phyloP scores from a whole-genome alignment of 2,888 invertebrate species.

The Sphaerophoria rueppellii region DNA sequence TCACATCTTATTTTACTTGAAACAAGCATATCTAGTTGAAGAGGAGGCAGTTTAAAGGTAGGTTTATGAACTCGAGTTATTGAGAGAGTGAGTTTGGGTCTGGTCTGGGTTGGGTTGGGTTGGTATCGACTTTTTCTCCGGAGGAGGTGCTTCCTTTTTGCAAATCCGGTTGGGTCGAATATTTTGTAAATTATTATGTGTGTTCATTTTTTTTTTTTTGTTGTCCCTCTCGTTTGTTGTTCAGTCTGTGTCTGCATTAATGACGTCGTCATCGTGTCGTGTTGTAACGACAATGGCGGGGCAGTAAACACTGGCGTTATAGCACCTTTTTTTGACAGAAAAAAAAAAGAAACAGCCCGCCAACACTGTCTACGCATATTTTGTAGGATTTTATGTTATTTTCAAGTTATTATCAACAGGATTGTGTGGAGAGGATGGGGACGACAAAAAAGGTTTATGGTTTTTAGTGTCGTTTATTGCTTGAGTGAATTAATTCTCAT shows the following conservation, averaged over 20 bases:
- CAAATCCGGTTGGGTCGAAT: slow-evolving; percentile 28
- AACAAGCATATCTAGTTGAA: slow-evolving; percentile 24
- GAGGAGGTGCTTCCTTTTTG: background rate
- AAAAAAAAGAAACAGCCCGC: background rate
- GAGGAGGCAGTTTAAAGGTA: slow-evolving; percentile 21
- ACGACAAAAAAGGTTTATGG: background rate
- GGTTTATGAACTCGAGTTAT: slow-evolving; percentile 29
- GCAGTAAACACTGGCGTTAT: slow-evolving; percentile 42
- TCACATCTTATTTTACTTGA: slow-evolving; percentile 28
- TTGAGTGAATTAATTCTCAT: background rate
- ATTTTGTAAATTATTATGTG: background rate
- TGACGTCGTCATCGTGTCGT: slow-evolving; percentile 34
- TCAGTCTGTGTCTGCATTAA: slow-evolving; percentile 11
- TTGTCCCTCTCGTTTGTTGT: background rate
- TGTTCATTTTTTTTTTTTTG: background rate
- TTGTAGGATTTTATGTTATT: slow-evolving; percentile 2
- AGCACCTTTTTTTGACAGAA: slow-evolving; percentile 18
- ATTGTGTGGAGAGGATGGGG: background rate
- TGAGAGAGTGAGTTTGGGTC: too few species aligned
- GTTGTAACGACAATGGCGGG: background rate
- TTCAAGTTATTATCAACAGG: slow-evolving; percentile 24
- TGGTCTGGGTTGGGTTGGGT: background rate
- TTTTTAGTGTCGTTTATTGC: background rate
- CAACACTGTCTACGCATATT: slow-evolving; percentile 37
- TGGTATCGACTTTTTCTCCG: background rate